A percentile compares a stretch with the other conserved stretches of the same genome.
These are phyloP conservation scores for Oscheius sp. DNA, from an alignment of 2,888 invertebrate genomes.

Conservation along the genomic window DNA sequence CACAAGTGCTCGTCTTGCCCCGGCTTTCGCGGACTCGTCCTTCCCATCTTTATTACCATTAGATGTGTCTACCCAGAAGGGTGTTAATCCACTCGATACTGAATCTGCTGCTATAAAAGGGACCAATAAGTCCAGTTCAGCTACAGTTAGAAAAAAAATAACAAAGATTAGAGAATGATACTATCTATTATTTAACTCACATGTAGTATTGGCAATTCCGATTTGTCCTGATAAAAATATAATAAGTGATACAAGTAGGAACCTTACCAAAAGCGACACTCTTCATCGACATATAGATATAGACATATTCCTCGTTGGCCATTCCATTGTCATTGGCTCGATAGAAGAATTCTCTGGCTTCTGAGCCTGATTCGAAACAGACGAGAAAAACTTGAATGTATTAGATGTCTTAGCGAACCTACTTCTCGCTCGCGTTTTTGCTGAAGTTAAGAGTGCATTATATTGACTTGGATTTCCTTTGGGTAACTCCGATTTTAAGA, in stretches of 20 bases:
- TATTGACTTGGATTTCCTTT: neutral
- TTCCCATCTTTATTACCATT: conserved; percentile 35
- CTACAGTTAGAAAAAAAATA: neutral
- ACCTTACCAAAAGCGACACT: conserved; percentile 51
- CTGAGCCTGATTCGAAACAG: conserved; percentile 45
- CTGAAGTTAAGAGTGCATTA: neutral
- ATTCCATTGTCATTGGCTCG: conserved; percentile 37
- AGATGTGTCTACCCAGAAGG: conserved; percentile 38
- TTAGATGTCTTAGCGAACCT: neutral
- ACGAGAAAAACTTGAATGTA: conserved; percentile 39
- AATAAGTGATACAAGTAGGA: too few species aligned
- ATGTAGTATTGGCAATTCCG: neutral
- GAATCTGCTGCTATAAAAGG: neutral
- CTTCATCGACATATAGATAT: conserved; percentile 52
- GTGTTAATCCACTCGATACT: conserved; percentile 41
- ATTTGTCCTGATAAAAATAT: neutral
- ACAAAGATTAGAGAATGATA: neutral
- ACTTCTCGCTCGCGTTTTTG: conserved; percentile 20
- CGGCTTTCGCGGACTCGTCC: conserved; percentile 30
- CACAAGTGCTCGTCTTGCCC: conserved; percentile 35
- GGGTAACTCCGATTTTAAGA: conserved; percentile 12
- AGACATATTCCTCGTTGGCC: conserved; percentile 59
- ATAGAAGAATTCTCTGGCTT: conserved; percentile 36
- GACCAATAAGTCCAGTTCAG: neutral
- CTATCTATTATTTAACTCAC: neutral